Base-by-base conservation (phyloP, 2,888 invertebrate genomes). In the Nebria salina region DNA sequence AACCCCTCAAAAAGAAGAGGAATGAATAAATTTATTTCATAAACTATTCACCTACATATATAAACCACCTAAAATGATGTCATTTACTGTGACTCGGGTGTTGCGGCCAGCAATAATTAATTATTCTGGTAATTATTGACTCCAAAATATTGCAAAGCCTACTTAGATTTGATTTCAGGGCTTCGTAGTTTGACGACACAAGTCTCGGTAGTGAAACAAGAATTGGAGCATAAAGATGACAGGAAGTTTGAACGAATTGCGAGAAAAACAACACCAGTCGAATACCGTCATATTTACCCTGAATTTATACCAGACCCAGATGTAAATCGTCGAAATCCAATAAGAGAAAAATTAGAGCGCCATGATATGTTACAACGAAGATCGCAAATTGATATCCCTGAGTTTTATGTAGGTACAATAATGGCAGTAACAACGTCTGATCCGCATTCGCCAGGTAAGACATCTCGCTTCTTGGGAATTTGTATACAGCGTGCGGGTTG, bases 351-450 rank as follows among this genome's bases (percentile, higher is more conserved):
- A 87, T 89, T 99, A 15, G 98, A 99, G 87, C 91, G 99, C 82
- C 89, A 91, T 83, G 99, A 99, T 87, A 99, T 99, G 99, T 87
- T 99, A 43, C 93, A 93, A 82, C 91, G 99, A 82, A 91, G 98
- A 84, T 90, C 89, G 76, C 91, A 94, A 83, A 91, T 99, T 83
- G 95, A 96, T 87, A 95, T 99, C 83, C 99, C 99, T 0, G 98
- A 99, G 88, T 99, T 99, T 91, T 99, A 98, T 91, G 98, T 98
- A 86, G 99, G 96, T 13, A 96, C 96, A 42, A 93, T 98, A 82
- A 85, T 99, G 87, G 95, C 97, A 54, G 97, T 98, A 0, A 95
- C 95, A 1, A 93, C 94, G 83, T 93, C 97, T 0, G 98, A 98
- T 88, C 92, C 91, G 4, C 95, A 97, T 90, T 93, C 97, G 2